A percentile compares a stretch with the other conserved stretches of the same genome.
phyloP scores from a whole-genome alignment of 2,888 invertebrate genomes.

The Pseudococcus longispinus region DNA sequence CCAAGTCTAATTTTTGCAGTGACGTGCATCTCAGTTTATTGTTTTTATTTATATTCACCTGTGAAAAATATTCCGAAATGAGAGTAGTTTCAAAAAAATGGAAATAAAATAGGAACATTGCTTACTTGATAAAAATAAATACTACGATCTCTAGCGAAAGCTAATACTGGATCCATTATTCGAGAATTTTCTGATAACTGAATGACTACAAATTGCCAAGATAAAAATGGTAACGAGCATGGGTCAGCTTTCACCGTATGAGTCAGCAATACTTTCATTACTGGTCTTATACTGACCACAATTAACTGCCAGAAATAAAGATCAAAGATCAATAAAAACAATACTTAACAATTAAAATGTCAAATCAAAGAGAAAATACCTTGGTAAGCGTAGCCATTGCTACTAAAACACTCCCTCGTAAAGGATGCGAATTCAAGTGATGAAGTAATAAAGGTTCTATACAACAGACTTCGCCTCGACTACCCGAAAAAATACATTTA shows the following conservation, averaged over 20 bases:
- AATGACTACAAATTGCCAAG: conserved; percentile 90
- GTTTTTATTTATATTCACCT: conserved; percentile 67
- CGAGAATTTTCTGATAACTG: conserved; percentile 73
- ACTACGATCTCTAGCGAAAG: conserved; percentile 84
- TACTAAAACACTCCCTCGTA: conserved; percentile 78
- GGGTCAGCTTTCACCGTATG: conserved; percentile 75
- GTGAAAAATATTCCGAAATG: conserved; percentile 58
- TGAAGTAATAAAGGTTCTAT: conserved; percentile 74
- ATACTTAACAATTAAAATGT: background rate
- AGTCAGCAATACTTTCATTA: conserved; percentile 78
- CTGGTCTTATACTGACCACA: conserved; percentile 79
- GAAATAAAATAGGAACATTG: conserved; percentile 50
- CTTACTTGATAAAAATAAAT: conserved; percentile 84
- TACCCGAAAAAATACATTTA: conserved; percentile 95
- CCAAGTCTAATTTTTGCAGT: conserved; percentile 74
- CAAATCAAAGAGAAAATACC: conserved; percentile 65
- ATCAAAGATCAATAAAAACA: background rate
- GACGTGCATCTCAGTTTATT: conserved; percentile 70
- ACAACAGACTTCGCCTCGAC: conserved; percentile 89
- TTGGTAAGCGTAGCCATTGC: conserved; percentile 94
- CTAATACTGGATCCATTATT: conserved; percentile 83
- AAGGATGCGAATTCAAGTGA: conserved; percentile 69
- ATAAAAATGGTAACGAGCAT: conserved; percentile 84
- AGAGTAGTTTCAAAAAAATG: background rate
- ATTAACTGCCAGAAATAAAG: conserved; percentile 67